These are phyloP conservation scores for Steatocranus sp. DNA, from an alignment of 2,797 vertebrate genomes.

Conservation along the genomic window DNA sequence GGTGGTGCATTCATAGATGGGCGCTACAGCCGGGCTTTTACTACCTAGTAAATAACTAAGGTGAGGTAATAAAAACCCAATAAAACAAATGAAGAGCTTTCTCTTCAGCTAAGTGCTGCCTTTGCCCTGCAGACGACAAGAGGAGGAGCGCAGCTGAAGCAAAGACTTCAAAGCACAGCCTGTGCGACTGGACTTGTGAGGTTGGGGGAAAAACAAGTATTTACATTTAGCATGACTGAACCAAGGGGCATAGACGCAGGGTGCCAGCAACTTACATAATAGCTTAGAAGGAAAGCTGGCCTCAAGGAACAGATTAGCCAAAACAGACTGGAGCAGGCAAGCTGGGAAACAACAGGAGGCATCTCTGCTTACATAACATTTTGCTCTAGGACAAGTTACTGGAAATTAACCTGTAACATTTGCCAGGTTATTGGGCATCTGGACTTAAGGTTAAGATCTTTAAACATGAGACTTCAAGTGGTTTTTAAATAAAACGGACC, in stretches of 20 bases:
- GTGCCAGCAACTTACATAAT: conserved; percentile 53
- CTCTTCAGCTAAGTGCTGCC: conserved; percentile 2
- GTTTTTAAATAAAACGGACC: not conserved
- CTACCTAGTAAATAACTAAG: conserved; percentile 73
- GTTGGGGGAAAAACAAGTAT: conserved; percentile 26
- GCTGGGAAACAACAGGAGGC: conserved; percentile 7
- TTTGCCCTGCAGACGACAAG: conserved; percentile 19
- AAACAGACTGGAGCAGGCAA: conserved; percentile 9
- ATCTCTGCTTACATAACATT: conserved; percentile 26
- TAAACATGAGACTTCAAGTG: not conserved
- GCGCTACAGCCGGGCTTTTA: conserved; percentile 52
- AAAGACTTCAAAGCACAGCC: conserved; percentile 45
- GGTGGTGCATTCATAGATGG: conserved; percentile 61
- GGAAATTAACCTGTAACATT: not conserved
- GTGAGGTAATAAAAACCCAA: conserved; percentile 59
- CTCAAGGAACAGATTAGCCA: conserved; percentile 35
- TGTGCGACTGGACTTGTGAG: conserved; percentile 6
- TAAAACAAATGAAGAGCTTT: conserved; percentile 68
- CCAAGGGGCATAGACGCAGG: not conserved
- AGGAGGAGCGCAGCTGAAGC: not conserved
- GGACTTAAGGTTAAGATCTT: not conserved
- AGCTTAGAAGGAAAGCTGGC: conserved; percentile 30
- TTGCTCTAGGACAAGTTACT: not conserved
- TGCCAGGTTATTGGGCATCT: not conserved
- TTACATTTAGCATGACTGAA: conserved; percentile 39